Evolutionary conservation across 2,888 invertebrate genomes (phyloP).

Genomic region (Agrotis puta): DNA sequence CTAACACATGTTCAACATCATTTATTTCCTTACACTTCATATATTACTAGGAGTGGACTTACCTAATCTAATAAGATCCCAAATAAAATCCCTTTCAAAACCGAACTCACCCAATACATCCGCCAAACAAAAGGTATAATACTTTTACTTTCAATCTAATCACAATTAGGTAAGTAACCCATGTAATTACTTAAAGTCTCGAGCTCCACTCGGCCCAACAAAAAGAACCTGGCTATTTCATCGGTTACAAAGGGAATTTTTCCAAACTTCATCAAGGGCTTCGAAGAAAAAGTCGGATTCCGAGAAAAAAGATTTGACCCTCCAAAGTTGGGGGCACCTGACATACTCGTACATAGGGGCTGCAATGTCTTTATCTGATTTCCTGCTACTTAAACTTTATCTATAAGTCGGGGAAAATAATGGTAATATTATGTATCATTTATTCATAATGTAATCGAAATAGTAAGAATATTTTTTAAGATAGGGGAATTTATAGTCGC

Average conservation of each 20-base stretch:
- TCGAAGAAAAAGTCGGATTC: slow-evolving; percentile 57
- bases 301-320: slow-evolving; percentile 60
- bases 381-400: slow-evolving; percentile 47
- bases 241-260: slow-evolving; percentile 64
- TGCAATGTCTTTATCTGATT: slow-evolving; percentile 57
- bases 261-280: slow-evolving; percentile 64
- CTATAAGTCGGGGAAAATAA: slow-evolving; percentile 20
- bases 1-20: background rate
- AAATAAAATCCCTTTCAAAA: slow-evolving; percentile 24
- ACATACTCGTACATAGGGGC: slow-evolving; percentile 30
- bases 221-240: slow-evolving; percentile 64
- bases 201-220: slow-evolving; percentile 55
- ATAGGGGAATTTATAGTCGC: background rate
- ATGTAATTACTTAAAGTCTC: slow-evolving; percentile 67
- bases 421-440: slow-evolving; percentile 12
- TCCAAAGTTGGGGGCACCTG: slow-evolving; percentile 44
- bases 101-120: slow-evolving; percentile 45
- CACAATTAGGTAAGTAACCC: slow-evolving; percentile 67
- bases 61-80: slow-evolving; percentile 21
- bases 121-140: slow-evolving; percentile 56
- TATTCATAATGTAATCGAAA: background rate
- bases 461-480: background rate
- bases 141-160: slow-evolving; percentile 64
- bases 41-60: too few relatives aligned
- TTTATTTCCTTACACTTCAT: background rate